These are phyloP conservation scores for Pristionchus japonicus DNA, from an alignment of 2,888 invertebrate genomes.

Conservation along the genomic window DNA sequence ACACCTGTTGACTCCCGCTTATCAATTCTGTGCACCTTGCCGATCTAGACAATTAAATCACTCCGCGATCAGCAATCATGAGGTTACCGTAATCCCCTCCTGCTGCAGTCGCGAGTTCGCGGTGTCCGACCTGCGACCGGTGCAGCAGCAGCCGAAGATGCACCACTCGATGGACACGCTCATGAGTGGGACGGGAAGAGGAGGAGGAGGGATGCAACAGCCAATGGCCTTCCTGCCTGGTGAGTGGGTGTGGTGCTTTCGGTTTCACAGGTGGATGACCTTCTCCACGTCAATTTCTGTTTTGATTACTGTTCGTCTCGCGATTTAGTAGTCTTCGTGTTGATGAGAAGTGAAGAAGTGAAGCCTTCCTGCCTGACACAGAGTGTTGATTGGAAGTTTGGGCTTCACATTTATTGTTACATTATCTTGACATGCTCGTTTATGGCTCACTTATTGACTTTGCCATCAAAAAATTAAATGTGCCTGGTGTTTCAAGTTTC, in stretches of 20 bases:
- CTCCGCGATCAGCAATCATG: no score
- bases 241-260: neutral
- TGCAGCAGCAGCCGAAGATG: neutral
- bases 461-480: no score
- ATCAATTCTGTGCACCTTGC: neutral
- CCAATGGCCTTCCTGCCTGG: neutral
- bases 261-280: neutral
- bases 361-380: no score
- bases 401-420: neutral
- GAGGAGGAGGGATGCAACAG: neutral
- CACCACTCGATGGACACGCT: neutral
- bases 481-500: no score
- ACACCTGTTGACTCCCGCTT: neutral
- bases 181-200: neutral
- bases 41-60: no score
- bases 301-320: no score
- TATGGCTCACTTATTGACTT: no score
- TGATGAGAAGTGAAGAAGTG: no score
- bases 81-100: neutral
- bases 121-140: slow-evolving; percentile 37
- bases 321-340: no score
- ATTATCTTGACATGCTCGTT: neutral
- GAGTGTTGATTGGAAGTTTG: no score
- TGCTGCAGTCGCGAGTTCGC: neutral
- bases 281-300: no score